Evolutionary conservation across 2,113 vertebrate genomes (phyloP).

Genomic region (Mellivora capensis): DNA sequence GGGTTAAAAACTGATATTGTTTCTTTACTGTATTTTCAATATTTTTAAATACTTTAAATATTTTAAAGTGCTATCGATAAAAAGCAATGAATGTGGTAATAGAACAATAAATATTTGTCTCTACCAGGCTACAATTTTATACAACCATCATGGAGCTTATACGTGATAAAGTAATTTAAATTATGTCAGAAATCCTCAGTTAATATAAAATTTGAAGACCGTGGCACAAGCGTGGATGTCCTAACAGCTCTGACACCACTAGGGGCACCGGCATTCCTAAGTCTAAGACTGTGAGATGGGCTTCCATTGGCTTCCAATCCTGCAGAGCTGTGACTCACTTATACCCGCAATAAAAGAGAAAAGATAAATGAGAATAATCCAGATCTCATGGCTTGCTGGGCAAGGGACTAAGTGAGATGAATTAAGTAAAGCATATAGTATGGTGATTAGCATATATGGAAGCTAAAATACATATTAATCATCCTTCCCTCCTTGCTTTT

Average conservation of each 20-base stretch:
- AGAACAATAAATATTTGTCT: background rate
- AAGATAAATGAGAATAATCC: background rate
- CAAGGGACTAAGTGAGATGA: background rate
- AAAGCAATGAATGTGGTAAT: background rate
- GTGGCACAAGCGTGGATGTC: background rate
- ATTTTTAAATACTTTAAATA: background rate
- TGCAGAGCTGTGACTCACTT: background rate
- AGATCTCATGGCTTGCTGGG: background rate
- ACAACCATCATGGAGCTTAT: background rate
- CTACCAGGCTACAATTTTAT: background rate
- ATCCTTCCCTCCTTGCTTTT: background rate
- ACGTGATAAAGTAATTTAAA: background rate
- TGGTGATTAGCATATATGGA: background rate
- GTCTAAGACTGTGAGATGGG: background rate
- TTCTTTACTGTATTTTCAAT: background rate
- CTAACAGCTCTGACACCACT: background rate
- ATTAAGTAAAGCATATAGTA: background rate
- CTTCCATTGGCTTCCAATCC: background rate
- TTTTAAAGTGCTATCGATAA: background rate
- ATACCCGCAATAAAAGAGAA: background rate
- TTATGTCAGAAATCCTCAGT: background rate
- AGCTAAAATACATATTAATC: background rate
- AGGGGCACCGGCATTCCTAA: background rate
- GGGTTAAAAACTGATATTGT: background rate
- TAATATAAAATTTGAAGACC: background rate